Percentiles rank a stretch among this genome's conserved stretches.
Conservation (phyloP, 2,888 invertebrate genomes). For the Luffia ferchaultella region DNA sequence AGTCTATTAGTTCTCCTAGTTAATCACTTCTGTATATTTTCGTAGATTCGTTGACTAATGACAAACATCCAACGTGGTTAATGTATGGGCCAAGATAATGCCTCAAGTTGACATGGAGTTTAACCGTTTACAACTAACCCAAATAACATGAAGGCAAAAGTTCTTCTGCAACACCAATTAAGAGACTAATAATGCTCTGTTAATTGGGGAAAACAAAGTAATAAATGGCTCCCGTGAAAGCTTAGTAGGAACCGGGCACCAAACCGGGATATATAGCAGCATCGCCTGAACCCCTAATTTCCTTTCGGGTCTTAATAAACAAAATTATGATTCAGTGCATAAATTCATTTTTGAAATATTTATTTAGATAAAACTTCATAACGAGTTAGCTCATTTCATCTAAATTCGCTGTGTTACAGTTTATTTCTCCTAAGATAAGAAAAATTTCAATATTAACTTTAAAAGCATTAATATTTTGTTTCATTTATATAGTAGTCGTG, state of each 20-base stretch:
- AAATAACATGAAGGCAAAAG: conserved; percentile 22
- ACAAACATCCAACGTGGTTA: not conserved
- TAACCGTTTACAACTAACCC: not conserved
- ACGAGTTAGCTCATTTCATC: too few species aligned
- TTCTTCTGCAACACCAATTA: conserved; percentile 35
- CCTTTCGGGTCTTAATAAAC: not conserved
- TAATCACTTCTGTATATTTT: too few species aligned
- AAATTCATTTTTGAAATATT: too few species aligned
- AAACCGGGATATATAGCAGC: not conserved
- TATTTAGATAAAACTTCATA: too few species aligned
- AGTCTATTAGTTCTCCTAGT: too few species aligned
- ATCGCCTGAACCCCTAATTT: not conserved
- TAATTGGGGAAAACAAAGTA: conserved; percentile 36
- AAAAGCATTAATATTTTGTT: too few species aligned
- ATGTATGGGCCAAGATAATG: not conserved
- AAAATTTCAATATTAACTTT: too few species aligned
- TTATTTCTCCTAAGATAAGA: too few species aligned
- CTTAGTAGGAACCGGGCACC: conserved; percentile 15
- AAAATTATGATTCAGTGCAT: not conserved
- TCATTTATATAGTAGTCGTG: too few species aligned
- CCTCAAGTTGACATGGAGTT: not conserved
- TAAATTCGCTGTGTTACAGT: too few species aligned
- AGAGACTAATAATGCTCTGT: conserved; percentile 29
- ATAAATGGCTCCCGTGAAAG: conserved; percentile 30
- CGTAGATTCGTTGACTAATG: too few species aligned